Percentiles rank a stretch among this genome's conserved stretches.
phyloP scores from a whole-genome alignment of 2,888 invertebrate genomes.

The Pyralis farinalis region DNA sequence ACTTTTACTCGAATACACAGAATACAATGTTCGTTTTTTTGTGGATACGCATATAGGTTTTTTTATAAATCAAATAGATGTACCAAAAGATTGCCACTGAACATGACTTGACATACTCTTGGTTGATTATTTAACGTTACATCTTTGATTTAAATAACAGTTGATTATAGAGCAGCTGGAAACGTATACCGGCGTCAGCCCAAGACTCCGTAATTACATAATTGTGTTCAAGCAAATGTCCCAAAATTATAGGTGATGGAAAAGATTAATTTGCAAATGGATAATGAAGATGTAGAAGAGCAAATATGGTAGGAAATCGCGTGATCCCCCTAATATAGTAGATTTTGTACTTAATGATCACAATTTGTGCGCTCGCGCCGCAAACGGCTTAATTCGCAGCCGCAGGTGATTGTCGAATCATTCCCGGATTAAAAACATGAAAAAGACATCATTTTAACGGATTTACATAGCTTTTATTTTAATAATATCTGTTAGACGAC shows the following conservation, averaged over 20 bases:
- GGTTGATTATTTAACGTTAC: no score
- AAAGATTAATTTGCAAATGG: constrained; percentile 14
- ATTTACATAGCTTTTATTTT: background rate
- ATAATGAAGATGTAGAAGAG: constrained; percentile 24
- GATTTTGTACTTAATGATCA: constrained; percentile 44
- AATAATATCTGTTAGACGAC: no score
- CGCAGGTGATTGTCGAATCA: constrained; percentile 24
- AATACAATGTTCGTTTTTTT: no score
- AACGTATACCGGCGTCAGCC: background rate
- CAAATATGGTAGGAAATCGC: constrained; percentile 26
- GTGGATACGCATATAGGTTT: no score
- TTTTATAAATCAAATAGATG: no score
- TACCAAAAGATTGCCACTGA: no score
- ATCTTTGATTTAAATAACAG: no score
- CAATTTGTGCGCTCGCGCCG: constrained; percentile 31
- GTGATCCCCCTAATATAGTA: constrained; percentile 33
- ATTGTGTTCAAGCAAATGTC: background rate
- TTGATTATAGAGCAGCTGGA: background rate
- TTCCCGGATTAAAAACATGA: constrained; percentile 13
- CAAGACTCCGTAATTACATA: background rate
- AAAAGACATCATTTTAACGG: constrained; percentile 11
- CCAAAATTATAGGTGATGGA: constrained; percentile 15
- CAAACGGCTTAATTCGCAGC: constrained; percentile 29
- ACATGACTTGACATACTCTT: no score
- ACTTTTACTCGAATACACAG: no score